Base-by-base conservation (phyloP, 2,888 invertebrate genomes). In the Drosophila merina region DNA sequence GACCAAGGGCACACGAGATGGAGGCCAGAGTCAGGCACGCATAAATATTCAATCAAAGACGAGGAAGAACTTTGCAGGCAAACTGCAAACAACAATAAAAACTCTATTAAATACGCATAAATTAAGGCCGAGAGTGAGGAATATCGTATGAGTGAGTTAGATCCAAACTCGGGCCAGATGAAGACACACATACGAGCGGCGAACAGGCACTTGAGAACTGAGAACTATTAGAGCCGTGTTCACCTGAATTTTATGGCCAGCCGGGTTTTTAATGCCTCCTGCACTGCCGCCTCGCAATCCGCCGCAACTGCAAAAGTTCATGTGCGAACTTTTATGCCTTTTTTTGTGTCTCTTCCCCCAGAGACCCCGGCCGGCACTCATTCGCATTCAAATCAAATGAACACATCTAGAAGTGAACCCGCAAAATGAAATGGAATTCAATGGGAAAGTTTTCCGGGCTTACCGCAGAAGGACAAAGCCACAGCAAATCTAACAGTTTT, bases 21-120 rank as follows among this genome's bases (percentile, higher is more conserved):
- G 12, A 7, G 9, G 36, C 36, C 31, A 28, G 54, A 59, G 33
- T 12, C 30, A 38, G 58, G 48, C 45, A 30, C 42, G 69, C 69
- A 86, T 82, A 82, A 82, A 83, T 83, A 83, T 83, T 83, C 86
- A 83, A 83, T 83, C 75, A 69, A 74, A 76, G 74, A 73, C 68
- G 77, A 66, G 38, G 45, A 8, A 68, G 60, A 80, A 79, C 72
- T 79, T 86, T 49, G 44, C 40, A 49, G 56, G 52, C 54, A 62
- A 79, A 86, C 85, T 81, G 71, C 72, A 74, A 79, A 83, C 81
- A 86, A 86, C 78, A 84, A 85, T 79, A 84, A 84, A 87, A 85
- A 82, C 78, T 80, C 86, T 77, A 87, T 85, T 85, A 87, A 85
- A 85, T 86, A 79, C 78, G 86, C 87, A 87, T 85, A 85, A 87